phyloP scores from a whole-genome alignment of 2,888 invertebrate species.

The Acrobeloides nanus region DNA sequence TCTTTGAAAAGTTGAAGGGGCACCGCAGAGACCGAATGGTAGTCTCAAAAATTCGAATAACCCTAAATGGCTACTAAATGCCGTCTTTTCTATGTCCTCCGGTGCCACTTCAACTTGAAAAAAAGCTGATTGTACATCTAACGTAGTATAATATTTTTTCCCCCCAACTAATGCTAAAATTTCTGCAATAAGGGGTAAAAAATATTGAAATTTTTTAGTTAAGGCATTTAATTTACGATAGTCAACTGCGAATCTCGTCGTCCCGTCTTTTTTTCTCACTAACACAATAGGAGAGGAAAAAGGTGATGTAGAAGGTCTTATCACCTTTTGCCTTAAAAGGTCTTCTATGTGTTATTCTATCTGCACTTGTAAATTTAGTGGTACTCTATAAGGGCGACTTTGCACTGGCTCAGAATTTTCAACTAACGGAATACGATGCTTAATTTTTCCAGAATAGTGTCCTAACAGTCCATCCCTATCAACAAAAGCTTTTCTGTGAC shows the following conservation, averaged over 20 bases:
- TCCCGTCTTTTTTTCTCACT: constrained; percentile 9
- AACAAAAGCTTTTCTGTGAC: too few species aligned
- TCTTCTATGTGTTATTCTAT: constrained; percentile 7
- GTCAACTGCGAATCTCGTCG: constrained; percentile 11
- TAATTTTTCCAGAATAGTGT: too few species aligned
- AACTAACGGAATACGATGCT: too few species aligned
- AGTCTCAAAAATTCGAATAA: constrained; percentile 11
- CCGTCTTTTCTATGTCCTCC: constrained; percentile 16
- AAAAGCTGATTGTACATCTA: constrained; percentile 22
- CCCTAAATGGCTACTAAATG: constrained; percentile 16
- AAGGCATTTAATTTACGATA: constrained; percentile 10
- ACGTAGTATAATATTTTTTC: constrained; percentile 14
- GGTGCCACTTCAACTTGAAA: constrained; percentile 19
- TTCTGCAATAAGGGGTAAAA: constrained; percentile 13
- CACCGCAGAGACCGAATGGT: constrained; percentile 5
- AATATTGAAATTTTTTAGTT: constrained; percentile 1
- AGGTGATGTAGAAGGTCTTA: constrained; percentile 2
- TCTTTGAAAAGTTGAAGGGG: constrained; percentile 15
- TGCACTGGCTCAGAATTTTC: too few species aligned
- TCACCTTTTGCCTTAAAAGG: constrained; percentile 10
- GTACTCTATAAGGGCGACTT: too few species aligned
- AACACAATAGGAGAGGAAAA: constrained; percentile 9
- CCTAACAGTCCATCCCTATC: too few species aligned
- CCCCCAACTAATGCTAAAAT: constrained; percentile 12
- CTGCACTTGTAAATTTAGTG: too few species aligned